A percentile compares a stretch with the other conserved stretches of the same genome.
These are phyloP conservation scores for Melanaphis sacchari DNA, from an alignment of 1,140 invertebrate genomes.

Conservation along the genomic window DNA sequence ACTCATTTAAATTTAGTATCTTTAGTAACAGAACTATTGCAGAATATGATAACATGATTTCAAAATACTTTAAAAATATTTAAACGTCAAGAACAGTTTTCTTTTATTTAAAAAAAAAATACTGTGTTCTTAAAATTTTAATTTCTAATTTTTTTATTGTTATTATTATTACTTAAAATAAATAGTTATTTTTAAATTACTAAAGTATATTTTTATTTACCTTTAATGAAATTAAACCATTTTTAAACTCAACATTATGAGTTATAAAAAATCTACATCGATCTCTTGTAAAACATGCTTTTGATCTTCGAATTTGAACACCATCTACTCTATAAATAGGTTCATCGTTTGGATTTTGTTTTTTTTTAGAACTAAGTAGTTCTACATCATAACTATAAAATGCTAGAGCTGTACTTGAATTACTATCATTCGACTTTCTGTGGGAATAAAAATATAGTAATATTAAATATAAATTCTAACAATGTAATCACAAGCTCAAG, in stretches of 20 bases:
- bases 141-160: background rate
- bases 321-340: constrained; percentile 45
- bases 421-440: constrained; percentile 46
- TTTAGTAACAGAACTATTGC: background rate
- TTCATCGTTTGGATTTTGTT: constrained; percentile 38
- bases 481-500: background rate
- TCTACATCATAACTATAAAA: constrained; percentile 54
- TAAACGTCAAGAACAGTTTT: background rate
- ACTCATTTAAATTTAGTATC: background rate
- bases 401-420: constrained; percentile 32
- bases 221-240: constrained; percentile 49
- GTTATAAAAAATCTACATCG: constrained; percentile 55
- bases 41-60: background rate
- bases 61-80: background rate
- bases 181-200: background rate
- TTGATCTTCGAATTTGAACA: constrained; percentile 55
- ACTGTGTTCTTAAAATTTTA: background rate
- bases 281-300: constrained; percentile 52
- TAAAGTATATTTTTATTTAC: background rate
- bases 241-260: constrained; percentile 55
- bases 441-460: background rate
- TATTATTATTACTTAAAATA: background rate
- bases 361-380: constrained; percentile 1
- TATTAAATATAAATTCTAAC: background rate
- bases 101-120: background rate